Evolutionary conservation across 2,113 vertebrate species (phyloP), one percentile per base, ranked within the genome.

Genomic region (Origma solitaria): DNA sequence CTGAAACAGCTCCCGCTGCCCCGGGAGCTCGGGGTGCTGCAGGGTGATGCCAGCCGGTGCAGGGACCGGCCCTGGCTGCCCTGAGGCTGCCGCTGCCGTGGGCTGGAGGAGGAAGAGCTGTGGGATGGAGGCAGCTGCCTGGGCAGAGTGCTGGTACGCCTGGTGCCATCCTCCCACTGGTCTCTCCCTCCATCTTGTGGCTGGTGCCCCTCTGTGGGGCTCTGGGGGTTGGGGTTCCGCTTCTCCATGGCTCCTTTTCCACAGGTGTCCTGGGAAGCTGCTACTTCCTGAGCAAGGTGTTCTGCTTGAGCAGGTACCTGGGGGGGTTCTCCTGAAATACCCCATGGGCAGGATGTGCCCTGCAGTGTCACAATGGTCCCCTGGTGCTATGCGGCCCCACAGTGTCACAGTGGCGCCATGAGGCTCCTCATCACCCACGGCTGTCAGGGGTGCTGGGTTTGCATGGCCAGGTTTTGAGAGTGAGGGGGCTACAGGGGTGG

Each of bases 21-120:
- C 33, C 9, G 8, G 17, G 61, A 60, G 61, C 78, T 51, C 69
- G 21, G 20, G 16, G 44, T 7, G 58, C 66, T 42, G 25, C 3
- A 2, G 21, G 57, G 2, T 1, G 7, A 3, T 5, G 31, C 4
- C 40, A 47, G 50, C 9, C 11, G 7, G 30, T 13, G 5, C n/a
- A 19, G 2, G 23, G 18, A 38, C 3, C 3, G 8, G 35, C 3
- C 20, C 16, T 71, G 49, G 64, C 42, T n/a, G 64, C n/a, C 64
- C 66, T 23, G 47, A 23, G 47, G 69, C 60, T 45, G 68, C 27
- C 15, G 10, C 40, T 42, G 57, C 50, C 42, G 57, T 14, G 35
- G 42, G 18, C 4, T 24, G 30, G 30, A 71, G 30, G 65, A 87
- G 30, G 49, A 40, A 1, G 62, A 61, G 35, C 6, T 23, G 71